Evolutionary conservation across 2,113 vertebrate species (phyloP).

Genomic region (Tamias sibiricus): DNA sequence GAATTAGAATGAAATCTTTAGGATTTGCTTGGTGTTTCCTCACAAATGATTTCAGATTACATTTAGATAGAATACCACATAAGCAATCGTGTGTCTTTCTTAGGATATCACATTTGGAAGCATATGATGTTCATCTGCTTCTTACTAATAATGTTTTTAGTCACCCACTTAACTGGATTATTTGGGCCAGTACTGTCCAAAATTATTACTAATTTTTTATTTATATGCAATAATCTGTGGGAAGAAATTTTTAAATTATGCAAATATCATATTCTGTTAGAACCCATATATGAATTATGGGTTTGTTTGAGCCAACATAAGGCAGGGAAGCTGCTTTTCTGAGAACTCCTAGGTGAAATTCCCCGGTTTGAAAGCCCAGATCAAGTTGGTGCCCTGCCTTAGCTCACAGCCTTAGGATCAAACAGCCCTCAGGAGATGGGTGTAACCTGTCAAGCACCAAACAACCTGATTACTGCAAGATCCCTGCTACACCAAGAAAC

Average conservation of each 20-base stretch:
- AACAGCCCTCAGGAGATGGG: no score
- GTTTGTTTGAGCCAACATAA: no score
- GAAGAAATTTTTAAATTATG: slow-evolving; percentile 40
- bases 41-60: not conserved
- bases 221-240: slow-evolving; percentile 25
- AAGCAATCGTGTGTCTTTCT: not conserved
- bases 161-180: not conserved
- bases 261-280: not conserved
- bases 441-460: no score
- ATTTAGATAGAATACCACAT: not conserved
- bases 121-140: not conserved
- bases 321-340: no score
- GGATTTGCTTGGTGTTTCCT: not conserved
- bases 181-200: not conserved
- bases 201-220: slow-evolving; percentile 9
- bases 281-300: no score
- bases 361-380: no score
- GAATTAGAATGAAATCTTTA: not conserved
- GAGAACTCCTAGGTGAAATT: no score
- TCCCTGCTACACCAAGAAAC: no score
- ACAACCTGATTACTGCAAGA: no score
- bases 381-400: no score
- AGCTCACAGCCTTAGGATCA: no score
- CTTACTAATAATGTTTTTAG: not conserved
- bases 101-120: not conserved